These are phyloP conservation scores for Yponomeuta malinellus DNA, from an alignment of 2,888 invertebrate species.

Conservation along the genomic window DNA sequence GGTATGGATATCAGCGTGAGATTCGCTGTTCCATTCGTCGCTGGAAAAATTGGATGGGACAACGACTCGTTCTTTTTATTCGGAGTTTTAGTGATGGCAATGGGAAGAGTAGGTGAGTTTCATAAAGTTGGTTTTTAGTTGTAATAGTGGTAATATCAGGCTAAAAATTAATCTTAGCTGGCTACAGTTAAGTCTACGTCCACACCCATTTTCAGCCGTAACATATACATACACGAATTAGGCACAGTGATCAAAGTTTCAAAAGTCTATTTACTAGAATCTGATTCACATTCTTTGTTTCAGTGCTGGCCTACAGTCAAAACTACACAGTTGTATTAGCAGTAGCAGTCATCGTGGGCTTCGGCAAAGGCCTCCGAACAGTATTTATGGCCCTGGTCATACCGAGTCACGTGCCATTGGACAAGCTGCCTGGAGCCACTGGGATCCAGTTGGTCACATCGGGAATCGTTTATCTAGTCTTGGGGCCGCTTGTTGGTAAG, in stretches of 20 bases:
- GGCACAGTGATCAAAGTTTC: no score
- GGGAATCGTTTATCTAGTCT: conserved; percentile 76
- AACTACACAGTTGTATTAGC: conserved; percentile 71
- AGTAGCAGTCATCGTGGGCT: conserved; percentile 80
- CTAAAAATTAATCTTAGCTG: no score
- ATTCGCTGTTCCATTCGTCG: conserved; percentile 80
- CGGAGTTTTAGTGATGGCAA: conserved; percentile 80
- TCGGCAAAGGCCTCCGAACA: conserved; percentile 82
- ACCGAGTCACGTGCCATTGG: conserved; percentile 81
- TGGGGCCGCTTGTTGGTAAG: conserved; percentile 82
- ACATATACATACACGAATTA: conserved; percentile 4
- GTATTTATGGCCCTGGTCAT: conserved; percentile 85
- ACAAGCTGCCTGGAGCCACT: conserved; percentile 81
- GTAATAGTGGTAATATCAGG: no score
- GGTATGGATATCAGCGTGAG: conserved; percentile 79
- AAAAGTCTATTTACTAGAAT: no score
- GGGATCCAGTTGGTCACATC: conserved; percentile 81
- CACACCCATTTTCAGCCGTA: conserved; percentile 1
- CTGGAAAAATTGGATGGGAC: conserved; percentile 81
- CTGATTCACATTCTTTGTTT: conserved; percentile 23
- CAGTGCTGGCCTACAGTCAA: conserved; percentile 78
- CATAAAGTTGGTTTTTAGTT: not conserved
- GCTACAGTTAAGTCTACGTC: no score
- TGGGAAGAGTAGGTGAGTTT: conserved; percentile 78
- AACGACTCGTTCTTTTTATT: conserved; percentile 82